Percentiles rank a stretch among this genome's conserved stretches.
Evolutionary conservation across 2,797 vertebrate species (phyloP).

Genomic region (Cossypha heuglini): DNA sequence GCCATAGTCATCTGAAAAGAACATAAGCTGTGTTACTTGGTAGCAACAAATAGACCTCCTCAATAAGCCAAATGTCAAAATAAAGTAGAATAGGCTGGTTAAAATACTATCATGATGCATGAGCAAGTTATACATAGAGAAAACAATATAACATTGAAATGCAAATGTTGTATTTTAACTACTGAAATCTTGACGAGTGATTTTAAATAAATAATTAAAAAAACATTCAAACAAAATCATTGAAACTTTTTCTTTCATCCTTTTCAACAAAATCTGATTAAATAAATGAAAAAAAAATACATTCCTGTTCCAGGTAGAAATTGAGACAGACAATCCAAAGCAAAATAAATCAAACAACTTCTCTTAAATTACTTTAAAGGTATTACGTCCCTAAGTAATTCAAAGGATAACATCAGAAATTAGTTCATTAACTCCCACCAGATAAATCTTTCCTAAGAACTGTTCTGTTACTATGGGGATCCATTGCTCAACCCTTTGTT

Average conservation of each 20-base stretch:
- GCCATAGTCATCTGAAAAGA: neutral
- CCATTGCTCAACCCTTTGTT: neutral
- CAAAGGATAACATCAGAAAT: neutral
- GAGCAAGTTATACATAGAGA: neutral
- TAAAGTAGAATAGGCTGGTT: neutral
- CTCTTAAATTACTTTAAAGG: neutral
- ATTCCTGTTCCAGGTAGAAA: neutral
- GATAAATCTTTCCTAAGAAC: neutral
- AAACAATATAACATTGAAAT: neutral
- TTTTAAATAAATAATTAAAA: neutral
- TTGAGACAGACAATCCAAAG: neutral
- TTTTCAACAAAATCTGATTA: neutral
- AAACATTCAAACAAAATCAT: neutral
- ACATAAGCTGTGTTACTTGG: neutral
- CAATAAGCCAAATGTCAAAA: neutral
- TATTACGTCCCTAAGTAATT: neutral
- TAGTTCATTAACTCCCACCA: neutral
- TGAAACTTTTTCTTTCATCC: neutral
- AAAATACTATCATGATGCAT: neutral
- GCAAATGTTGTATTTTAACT: neutral
- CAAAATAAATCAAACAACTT: neutral
- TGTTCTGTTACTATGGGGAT: neutral
- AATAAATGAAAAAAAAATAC: neutral
- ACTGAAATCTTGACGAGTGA: neutral
- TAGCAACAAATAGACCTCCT: neutral